Evolutionary conservation across 2,113 vertebrate species (phyloP).

Genomic region (Paracanthobrama guichenoti): DNA sequence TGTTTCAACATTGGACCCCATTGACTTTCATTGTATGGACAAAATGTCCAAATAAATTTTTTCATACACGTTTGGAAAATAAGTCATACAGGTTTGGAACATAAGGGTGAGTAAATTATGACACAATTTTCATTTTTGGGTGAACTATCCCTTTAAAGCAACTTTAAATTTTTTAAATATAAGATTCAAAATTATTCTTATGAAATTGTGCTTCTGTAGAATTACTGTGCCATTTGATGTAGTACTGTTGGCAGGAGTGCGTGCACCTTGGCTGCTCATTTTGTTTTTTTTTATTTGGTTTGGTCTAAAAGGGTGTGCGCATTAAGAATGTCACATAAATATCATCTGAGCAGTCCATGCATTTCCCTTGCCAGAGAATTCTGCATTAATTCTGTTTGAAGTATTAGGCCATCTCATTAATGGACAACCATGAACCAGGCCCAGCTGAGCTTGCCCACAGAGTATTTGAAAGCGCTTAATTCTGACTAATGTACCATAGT

Average conservation of each 20-base stretch:
- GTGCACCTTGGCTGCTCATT: background rate
- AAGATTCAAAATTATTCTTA: too few relatives aligned
- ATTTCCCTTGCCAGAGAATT: conserved; percentile 19
- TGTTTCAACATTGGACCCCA: background rate
- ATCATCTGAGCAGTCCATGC: conserved; percentile 19
- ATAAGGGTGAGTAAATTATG: too few relatives aligned
- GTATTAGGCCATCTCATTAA: conserved; percentile 39
- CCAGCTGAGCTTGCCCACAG: conserved; percentile 10
- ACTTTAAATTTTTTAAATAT: too few relatives aligned
- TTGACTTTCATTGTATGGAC: background rate
- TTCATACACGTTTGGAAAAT: too few relatives aligned
- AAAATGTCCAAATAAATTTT: background rate
- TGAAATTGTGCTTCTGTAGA: conserved; percentile 37
- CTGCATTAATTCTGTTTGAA: conserved; percentile 27
- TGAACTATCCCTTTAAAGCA: too few relatives aligned
- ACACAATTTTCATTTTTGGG: too few relatives aligned
- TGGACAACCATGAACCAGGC: conserved; percentile 14
- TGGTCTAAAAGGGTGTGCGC: conserved; percentile 12
- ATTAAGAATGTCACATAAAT: conserved; percentile 49
- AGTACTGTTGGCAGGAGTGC: too few relatives aligned
- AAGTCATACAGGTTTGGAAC: too few relatives aligned
- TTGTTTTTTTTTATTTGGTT: conserved; percentile 15
- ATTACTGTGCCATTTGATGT: too few relatives aligned
- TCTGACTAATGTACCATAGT: conserved; percentile 19
- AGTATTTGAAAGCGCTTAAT: conserved; percentile 12